These are phyloP conservation scores for Diacarnus erythraeanus DNA, from an alignment of 37 sponge, comb jelly and placozoan genomes.

Conservation along the genomic window DNA sequence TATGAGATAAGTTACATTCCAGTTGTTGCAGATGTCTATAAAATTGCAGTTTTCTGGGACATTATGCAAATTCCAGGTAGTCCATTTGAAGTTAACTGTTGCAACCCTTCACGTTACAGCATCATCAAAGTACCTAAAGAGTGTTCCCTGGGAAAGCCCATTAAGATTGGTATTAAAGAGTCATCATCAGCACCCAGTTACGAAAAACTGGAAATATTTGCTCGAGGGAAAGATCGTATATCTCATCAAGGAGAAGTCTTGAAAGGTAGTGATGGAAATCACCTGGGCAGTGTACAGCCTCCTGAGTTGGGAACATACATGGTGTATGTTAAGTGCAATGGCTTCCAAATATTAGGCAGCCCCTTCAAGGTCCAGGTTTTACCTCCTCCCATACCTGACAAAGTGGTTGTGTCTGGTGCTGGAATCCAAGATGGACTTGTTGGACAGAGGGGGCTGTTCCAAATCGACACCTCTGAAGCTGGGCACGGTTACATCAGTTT, in stretches of 20 bases:
- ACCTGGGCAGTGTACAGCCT: neutral
- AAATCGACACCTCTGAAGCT: slow-evolving; percentile 61
- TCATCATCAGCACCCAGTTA: slow-evolving; percentile 5
- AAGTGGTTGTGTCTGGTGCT: slow-evolving; percentile 50
- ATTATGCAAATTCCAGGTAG: slow-evolving; percentile 74
- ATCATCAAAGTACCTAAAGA: slow-evolving; percentile 27
- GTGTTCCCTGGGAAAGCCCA: slow-evolving; percentile 31
- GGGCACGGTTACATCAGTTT: slow-evolving; percentile 71
- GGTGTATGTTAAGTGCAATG: slow-evolving; percentile 64
- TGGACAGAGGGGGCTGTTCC: slow-evolving; percentile 56
- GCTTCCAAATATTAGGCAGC: slow-evolving; percentile 65
- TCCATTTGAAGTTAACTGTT: slow-evolving; percentile 59
- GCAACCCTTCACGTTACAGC: slow-evolving; percentile 10
- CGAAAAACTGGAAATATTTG: slow-evolving; percentile 11
- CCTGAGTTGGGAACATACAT: slow-evolving; percentile 69
- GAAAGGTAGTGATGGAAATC: slow-evolving; percentile 33
- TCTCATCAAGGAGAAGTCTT: slow-evolving; percentile 26
- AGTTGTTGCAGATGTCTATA: slow-evolving; percentile 57
- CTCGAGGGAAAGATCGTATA: slow-evolving; percentile 1
- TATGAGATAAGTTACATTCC: slow-evolving; percentile 68
- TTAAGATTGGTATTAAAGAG: slow-evolving; percentile 40
- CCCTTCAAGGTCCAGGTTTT: slow-evolving; percentile 72
- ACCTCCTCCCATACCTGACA: slow-evolving; percentile 70
- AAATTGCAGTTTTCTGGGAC: slow-evolving; percentile 74
- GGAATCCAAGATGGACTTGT: slow-evolving; percentile 52